Base-by-base conservation (phyloP, 2,113 vertebrate genomes). In the Columba janthina region DNA sequence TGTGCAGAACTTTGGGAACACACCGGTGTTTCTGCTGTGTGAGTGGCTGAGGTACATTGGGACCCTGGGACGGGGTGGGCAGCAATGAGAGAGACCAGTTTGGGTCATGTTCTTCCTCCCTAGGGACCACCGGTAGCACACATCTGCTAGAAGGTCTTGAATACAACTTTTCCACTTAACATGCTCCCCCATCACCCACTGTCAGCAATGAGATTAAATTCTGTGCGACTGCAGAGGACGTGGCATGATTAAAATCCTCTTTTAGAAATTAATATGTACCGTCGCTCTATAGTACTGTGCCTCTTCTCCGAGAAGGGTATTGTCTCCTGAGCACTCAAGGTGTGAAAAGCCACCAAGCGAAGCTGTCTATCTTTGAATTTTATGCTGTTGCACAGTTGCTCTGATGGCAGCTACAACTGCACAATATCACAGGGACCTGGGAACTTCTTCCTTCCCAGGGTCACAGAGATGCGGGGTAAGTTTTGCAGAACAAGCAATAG, bases 181-280 rank as follows among this genome's bases (percentile, higher is more conserved):
- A 97, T 97, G 96, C 94, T 96, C 88, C 92, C 94, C 92, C 88
- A 94, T 93, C 73, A 95, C 76, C 94, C 92, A 93, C 95, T 85
- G 91, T 91, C 93, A 89, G 91, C 93, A 96, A 96, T 97, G 93
- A 97, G 95, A 96, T 96, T 96, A 97, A 96, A 95, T 97, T 95
- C 92, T 78, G 84, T 91, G 95, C 88, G 28, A 89, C 94, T 96
- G 88, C 93, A 97, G 94, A 96, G 94, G 94, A 97, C 90, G 67
- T 97, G 88, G 95, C 95, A 96, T 96, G 96, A 97, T 96, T 96
- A 97, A 97, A 97, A 97, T 93, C 96, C 94, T 96, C 96, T 97
- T 96, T 96, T 97, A 95, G 96, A 97, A 97, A 97, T 97, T 96
- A 97, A 94, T 97, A 93, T 90, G 92, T 97, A 94, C 92, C 84